These are phyloP conservation scores for Deroptyus accipitrinus DNA, from an alignment of 2,113 vertebrate genomes.

Conservation along the genomic window DNA sequence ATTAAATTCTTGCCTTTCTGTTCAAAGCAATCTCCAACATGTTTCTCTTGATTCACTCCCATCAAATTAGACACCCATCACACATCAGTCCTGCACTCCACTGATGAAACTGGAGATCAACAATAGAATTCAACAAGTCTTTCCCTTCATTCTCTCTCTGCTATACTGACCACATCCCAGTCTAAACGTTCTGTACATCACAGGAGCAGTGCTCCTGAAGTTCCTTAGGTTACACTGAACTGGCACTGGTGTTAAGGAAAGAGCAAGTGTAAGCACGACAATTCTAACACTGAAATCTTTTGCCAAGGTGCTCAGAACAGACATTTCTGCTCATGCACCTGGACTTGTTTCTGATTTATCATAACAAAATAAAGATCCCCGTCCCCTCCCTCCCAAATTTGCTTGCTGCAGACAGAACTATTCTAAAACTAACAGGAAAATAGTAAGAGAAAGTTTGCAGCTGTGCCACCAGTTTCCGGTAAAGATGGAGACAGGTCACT, in stretches of 20 bases:
- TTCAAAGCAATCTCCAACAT: not conserved
- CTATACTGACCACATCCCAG: not conserved
- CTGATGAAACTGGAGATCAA: not conserved
- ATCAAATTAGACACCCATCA: no score
- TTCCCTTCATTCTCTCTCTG: not conserved
- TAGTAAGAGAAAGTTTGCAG: not conserved
- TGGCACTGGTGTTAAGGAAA: not conserved
- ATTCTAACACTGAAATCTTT: not conserved
- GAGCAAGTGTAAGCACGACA: rapidly evolving
- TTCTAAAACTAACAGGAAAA: not conserved
- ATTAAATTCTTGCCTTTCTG: not conserved
- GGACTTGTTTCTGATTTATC: not conserved
- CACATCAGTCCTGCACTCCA: not conserved
- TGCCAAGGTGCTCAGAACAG: not conserved
- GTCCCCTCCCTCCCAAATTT: not conserved
- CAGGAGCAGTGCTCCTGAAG: not conserved
- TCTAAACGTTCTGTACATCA: rapidly evolving
- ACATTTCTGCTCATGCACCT: not conserved
- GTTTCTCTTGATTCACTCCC: not conserved
- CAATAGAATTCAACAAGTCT: not conserved
- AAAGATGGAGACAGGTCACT: not conserved
- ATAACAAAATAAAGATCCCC: not conserved
- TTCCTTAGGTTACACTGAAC: not conserved
- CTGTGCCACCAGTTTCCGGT: not conserved
- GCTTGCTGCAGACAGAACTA: not conserved